A percentile compares a stretch with the other conserved stretches of the same genome.
phyloP scores from a whole-genome alignment of 1,140 invertebrate genomes.

The Lanistes nyassanus region DNA sequence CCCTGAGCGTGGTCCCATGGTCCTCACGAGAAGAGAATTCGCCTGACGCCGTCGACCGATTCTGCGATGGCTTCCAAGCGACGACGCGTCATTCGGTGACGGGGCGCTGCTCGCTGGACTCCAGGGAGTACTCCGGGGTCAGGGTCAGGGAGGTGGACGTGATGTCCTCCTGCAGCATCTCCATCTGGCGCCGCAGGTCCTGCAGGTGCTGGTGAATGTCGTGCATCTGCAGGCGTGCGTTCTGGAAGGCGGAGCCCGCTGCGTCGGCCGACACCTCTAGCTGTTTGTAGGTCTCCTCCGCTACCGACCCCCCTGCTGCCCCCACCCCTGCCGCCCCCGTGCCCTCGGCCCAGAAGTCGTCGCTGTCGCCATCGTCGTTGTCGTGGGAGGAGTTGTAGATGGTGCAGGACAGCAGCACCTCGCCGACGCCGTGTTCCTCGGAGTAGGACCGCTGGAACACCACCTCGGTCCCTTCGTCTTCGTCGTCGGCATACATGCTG shows the following conservation, averaged over 20 bases:
- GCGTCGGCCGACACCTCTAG: slow-evolving; percentile 43
- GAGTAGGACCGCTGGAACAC: slow-evolving; percentile 46
- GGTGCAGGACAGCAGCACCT: slow-evolving; percentile 49
- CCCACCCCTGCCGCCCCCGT: slow-evolving; percentile 18
- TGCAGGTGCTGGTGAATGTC: slow-evolving; percentile 56
- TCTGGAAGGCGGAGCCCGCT: slow-evolving; percentile 46
- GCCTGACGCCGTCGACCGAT: too few relatives aligned
- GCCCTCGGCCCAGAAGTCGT: slow-evolving; percentile 39
- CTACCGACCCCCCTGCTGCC: slow-evolving; percentile 21
- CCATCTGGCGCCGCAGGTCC: slow-evolving; percentile 52
- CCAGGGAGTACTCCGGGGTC: slow-evolving; percentile 28
- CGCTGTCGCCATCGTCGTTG: slow-evolving; percentile 35
- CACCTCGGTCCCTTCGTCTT: slow-evolving; percentile 49
- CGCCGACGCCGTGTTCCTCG: slow-evolving; percentile 36
- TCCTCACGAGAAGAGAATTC: too few relatives aligned
- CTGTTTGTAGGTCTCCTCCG: slow-evolving; percentile 42
- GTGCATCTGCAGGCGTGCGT: slow-evolving; percentile 54
- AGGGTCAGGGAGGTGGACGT: slow-evolving; percentile 27
- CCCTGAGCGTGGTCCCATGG: too few relatives aligned
- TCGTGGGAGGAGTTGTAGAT: slow-evolving; percentile 41
- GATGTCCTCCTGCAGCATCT: slow-evolving; percentile 47
- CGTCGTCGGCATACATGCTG: slow-evolving; percentile 54
- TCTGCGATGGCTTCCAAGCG: too few relatives aligned
- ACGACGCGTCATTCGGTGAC: slow-evolving; percentile 21
- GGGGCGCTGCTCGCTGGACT: slow-evolving; percentile 23